Conservation (phyloP, 2,888 invertebrate genomes). For the Orthosia gothica region DNA sequence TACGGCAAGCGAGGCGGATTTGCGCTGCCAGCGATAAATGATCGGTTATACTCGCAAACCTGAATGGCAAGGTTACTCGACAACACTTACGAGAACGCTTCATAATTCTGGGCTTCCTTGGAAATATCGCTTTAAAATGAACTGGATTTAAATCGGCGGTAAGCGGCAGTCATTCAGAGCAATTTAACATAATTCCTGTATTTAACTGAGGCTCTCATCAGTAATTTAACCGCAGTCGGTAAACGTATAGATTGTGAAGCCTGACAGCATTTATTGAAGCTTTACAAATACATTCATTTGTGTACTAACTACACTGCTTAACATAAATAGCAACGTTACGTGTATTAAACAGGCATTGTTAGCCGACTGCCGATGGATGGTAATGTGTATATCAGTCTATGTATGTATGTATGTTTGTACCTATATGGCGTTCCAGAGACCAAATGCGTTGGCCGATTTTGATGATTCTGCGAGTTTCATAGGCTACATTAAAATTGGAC, state of each 20-base stretch:
- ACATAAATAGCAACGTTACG: neutral
- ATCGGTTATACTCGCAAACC: constrained; percentile 38
- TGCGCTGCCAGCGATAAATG: constrained; percentile 46
- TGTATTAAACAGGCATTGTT: neutral
- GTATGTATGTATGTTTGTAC: too few relatives aligned
- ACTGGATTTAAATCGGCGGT: constrained; percentile 31
- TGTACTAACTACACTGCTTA: neutral
- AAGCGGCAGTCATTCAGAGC: constrained; percentile 18
- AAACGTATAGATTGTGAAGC: neutral
- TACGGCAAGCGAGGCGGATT: constrained; percentile 49
- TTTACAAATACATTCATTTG: neutral
- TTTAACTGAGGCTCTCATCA: constrained; percentile 30
- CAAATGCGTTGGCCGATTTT: too few relatives aligned
- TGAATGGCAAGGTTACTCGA: constrained; percentile 54
- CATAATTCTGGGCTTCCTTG: constrained; percentile 20
- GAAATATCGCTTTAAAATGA: constrained; percentile 27
- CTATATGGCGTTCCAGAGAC: too few relatives aligned
- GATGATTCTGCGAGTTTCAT: too few relatives aligned
- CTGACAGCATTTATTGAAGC: neutral
- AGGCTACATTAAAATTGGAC: too few relatives aligned
- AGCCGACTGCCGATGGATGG: too few relatives aligned
- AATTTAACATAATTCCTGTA: constrained; percentile 32
- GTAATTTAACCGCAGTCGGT: constrained; percentile 17
- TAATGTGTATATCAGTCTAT: too few relatives aligned
- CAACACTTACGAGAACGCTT: constrained; percentile 38